Evolutionary conservation across 1,140 invertebrate genomes (phyloP).

Genomic region (Drosophila aff.): DNA sequence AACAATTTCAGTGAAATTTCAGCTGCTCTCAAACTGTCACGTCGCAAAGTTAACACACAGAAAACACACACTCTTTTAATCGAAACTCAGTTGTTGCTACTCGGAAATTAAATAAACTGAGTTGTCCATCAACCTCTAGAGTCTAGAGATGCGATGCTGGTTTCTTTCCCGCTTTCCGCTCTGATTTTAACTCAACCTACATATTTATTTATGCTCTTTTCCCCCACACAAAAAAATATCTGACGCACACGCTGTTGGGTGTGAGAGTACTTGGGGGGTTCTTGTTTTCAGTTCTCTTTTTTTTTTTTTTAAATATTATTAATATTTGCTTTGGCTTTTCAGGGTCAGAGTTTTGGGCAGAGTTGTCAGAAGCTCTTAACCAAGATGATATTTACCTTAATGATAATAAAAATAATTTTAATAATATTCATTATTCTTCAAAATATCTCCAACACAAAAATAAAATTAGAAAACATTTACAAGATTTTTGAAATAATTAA

Average conservation of each 20-base stretch:
- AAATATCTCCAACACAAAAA: too few relatives aligned
- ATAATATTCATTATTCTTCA: too few relatives aligned
- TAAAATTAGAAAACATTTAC: neutral
- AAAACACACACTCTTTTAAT: slow-evolving; percentile 14
- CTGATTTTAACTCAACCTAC: slow-evolving; percentile 2
- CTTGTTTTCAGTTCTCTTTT: neutral
- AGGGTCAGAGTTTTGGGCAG: slow-evolving; percentile 35
- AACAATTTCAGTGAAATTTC: neutral
- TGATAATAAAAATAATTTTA: too few relatives aligned
- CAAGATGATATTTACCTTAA: neutral
- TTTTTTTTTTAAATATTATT: neutral
- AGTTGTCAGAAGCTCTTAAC: neutral
- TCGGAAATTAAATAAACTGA: slow-evolving; percentile 71
- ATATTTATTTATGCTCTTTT: neutral
- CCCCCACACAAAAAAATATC: neutral
- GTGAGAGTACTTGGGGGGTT: neutral
- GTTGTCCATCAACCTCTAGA: slow-evolving; percentile 59
- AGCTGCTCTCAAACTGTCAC: slow-evolving; percentile 38
- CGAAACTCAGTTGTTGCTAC: slow-evolving; percentile 43
- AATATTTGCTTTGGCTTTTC: slow-evolving; percentile 35
- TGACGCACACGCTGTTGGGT: neutral
- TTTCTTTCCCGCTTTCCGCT: slow-evolving; percentile 2
- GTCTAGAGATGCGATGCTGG: slow-evolving; percentile 18
- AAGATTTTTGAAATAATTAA: neutral
- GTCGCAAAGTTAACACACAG: slow-evolving; percentile 7